phyloP scores from a whole-genome alignment of 2,113 vertebrate species.

The Nyctibius bracteatus region DNA sequence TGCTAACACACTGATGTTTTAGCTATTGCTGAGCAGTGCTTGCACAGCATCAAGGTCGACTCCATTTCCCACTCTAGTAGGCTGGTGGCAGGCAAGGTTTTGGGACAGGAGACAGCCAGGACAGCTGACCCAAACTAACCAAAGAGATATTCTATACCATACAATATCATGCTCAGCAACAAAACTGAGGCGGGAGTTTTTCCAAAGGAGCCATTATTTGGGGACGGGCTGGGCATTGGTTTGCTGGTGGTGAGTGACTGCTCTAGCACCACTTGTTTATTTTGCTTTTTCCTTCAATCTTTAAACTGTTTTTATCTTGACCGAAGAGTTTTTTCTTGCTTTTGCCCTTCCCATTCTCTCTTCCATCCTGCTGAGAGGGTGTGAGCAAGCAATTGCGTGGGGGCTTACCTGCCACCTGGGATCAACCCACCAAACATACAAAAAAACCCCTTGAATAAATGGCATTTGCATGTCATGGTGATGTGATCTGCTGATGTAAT shows the following conservation, averaged over 20 bases:
- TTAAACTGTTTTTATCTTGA: neutral
- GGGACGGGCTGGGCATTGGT: neutral
- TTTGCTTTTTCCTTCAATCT: neutral
- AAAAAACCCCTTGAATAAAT: neutral
- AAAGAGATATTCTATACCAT: neutral
- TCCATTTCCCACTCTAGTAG: neutral
- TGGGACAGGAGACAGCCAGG: neutral
- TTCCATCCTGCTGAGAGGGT: neutral
- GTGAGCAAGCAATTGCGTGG: neutral
- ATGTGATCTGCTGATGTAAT: neutral
- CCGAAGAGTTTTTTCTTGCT: neutral
- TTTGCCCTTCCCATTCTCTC: neutral
- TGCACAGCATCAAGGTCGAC: fast-evolving
- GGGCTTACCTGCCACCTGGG: neutral
- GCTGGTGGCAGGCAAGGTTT: neutral
- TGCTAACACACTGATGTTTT: neutral
- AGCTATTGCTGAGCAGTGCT: neutral
- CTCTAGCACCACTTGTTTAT: neutral
- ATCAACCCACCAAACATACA: neutral
- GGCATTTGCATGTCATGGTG: neutral
- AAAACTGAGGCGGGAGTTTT: neutral
- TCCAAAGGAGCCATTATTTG: neutral
- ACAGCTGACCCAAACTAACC: neutral
- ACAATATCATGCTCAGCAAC: neutral
- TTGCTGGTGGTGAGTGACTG: neutral